These are phyloP conservation scores for Microctenopoma stevenorrisi DNA, from an alignment of 2,797 vertebrate species.

Conservation along the genomic window DNA sequence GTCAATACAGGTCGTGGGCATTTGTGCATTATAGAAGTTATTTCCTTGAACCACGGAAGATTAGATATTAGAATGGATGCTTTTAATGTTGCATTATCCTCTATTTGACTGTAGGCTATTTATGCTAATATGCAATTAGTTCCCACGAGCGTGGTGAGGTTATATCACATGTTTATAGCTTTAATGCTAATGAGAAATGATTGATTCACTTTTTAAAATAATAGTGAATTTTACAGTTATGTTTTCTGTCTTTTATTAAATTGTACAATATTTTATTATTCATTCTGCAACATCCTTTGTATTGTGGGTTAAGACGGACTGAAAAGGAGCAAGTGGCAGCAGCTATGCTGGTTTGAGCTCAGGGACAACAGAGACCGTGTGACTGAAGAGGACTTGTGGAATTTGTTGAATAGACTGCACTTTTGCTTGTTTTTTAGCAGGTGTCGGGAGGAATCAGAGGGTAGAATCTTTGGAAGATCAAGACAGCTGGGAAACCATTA, in stretches of 20 bases:
- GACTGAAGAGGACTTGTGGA: slow-evolving; percentile 48
- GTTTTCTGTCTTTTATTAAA: neutral
- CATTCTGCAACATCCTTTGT: slow-evolving; percentile 9
- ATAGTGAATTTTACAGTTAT: neutral
- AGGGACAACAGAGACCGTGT: slow-evolving; percentile 48
- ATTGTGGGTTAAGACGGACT: slow-evolving; percentile 20
- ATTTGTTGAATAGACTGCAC: slow-evolving; percentile 69
- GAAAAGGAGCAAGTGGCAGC: slow-evolving; percentile 13
- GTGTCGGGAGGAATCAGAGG: slow-evolving; percentile 69
- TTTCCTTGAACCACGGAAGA: slow-evolving; percentile 15
- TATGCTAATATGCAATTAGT: slow-evolving; percentile 15
- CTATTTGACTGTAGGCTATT: slow-evolving; percentile 16
- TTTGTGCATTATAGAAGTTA: slow-evolving; percentile 20
- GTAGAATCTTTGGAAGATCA: slow-evolving; percentile 60
- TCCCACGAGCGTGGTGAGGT: neutral
- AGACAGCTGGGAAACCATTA: slow-evolving; percentile 67
- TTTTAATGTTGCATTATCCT: slow-evolving; percentile 28
- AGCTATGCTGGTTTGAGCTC: slow-evolving; percentile 41
- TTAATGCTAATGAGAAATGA: slow-evolving; percentile 3
- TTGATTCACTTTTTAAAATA: neutral
- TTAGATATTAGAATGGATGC: slow-evolving; percentile 11
- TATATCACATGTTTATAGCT: neutral
- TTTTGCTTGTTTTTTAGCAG: slow-evolving; percentile 49
- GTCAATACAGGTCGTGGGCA: slow-evolving; percentile 9
- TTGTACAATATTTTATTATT: slow-evolving; percentile 8